These are phyloP conservation scores for Heteromormyrus szaboi DNA, from an alignment of 2,797 vertebrate species.

Conservation along the genomic window DNA sequence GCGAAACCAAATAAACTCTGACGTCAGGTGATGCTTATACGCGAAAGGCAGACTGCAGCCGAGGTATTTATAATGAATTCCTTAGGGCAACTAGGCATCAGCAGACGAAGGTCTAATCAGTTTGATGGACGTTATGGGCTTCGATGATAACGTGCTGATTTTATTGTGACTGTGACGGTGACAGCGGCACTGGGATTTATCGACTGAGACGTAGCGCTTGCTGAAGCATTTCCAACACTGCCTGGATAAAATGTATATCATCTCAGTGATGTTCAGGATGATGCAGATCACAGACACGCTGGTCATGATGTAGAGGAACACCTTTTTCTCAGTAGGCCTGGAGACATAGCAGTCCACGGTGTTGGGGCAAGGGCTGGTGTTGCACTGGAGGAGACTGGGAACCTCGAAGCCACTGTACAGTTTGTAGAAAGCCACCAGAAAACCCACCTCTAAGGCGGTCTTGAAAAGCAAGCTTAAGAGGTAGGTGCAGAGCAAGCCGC, in stretches of 20 bases:
- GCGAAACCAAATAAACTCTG: not conserved
- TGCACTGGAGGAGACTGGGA: conserved; percentile 66
- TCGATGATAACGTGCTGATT: conserved; percentile 10
- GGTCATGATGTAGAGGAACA: conserved; percentile 77
- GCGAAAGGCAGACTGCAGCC: not conserved
- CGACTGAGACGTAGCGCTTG: conserved; percentile 46
- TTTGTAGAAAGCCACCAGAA: conserved; percentile 72
- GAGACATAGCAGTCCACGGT: conserved; percentile 74
- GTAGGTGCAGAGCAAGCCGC: conserved; percentile 76
- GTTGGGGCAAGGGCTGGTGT: conserved; percentile 71
- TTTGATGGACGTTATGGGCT: conserved; percentile 20
- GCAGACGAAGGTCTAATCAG: not conserved
- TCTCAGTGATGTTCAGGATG: conserved; percentile 67
- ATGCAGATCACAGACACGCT: conserved; percentile 73
- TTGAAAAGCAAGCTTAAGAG: conserved; percentile 74
- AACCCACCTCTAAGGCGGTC: conserved; percentile 68
- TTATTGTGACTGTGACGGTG: conserved; percentile 17
- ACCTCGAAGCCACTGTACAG: conserved; percentile 73
- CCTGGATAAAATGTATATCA: conserved; percentile 71
- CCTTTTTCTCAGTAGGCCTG: conserved; percentile 77
- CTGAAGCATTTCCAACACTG: conserved; percentile 58
- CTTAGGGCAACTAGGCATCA: conserved; percentile 25
- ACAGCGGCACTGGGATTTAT: conserved; percentile 12
- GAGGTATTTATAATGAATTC: not conserved
- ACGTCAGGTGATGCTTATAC: not conserved